Evolutionary conservation across 2,888 invertebrate genomes (phyloP).

Genomic region (Griposia aprilina): DNA sequence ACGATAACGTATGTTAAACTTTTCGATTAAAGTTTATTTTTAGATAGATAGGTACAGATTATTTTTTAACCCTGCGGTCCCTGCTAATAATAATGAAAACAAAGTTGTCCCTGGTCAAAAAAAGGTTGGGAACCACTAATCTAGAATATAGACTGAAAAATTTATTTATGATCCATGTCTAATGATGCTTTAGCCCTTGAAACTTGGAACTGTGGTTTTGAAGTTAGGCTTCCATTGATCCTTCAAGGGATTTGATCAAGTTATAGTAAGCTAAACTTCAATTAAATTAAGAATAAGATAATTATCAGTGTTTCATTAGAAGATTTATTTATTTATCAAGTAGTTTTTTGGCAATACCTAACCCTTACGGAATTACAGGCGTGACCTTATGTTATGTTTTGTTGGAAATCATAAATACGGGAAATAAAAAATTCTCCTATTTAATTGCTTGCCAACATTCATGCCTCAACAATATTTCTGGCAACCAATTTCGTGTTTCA

Average conservation of each 20-base stretch:
- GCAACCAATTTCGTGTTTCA: background rate
- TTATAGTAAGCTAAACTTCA: conserved; percentile 16
- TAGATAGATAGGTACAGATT: too few species aligned
- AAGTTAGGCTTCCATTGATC: conserved; percentile 7
- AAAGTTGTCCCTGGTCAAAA: too few species aligned
- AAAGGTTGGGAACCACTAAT: too few species aligned
- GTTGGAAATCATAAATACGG: background rate
- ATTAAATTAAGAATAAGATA: background rate
- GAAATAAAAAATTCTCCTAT: background rate
- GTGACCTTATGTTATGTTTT: background rate
- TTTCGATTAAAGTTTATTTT: too few species aligned
- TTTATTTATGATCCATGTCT: conserved; percentile 31
- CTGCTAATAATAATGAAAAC: too few species aligned
- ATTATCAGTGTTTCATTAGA: background rate
- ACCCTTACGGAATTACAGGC: background rate
- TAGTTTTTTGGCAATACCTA: background rate
- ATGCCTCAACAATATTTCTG: background rate
- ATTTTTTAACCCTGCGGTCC: too few species aligned
- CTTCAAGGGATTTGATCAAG: conserved; percentile 14
- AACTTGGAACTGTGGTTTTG: conserved; percentile 23
- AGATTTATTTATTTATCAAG: background rate
- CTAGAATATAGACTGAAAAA: conserved; percentile 24
- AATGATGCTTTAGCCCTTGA: conserved; percentile 23
- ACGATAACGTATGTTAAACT: too few species aligned
- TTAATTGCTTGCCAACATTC: background rate